Base-by-base conservation (phyloP, 2,113 vertebrate species). In the Brachypteracias leptosomus region DNA sequence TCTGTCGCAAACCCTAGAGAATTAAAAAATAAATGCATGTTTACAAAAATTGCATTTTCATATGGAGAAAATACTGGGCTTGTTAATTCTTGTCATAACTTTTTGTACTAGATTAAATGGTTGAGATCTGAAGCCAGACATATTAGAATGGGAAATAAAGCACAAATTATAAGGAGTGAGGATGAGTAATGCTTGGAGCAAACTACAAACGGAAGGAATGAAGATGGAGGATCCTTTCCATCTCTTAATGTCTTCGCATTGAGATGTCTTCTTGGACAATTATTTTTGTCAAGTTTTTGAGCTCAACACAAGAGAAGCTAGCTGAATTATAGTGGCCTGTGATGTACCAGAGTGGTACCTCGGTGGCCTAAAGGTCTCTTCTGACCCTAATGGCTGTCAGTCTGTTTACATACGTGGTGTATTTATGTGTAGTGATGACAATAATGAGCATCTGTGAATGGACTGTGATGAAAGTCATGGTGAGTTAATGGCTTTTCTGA, bases 71-170 rank as follows among this genome's bases (percentile, higher is more conserved):
- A 86, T 28, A 16, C 25, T 71, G 47, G 35, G 26, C 42, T 91
- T 0, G 0, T n/a, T n/a, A n/a, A n/a, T n/a, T n/a, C n/a, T n/a
- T n/a, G n/a, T n/a, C n/a, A n/a, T n/a, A n/a, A n/a, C n/a, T n/a
- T n/a, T n/a, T n/a, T n/a, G n/a, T n/a, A n/a, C n/a, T n/a, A n/a
- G n/a, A n/a, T n/a, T n/a, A n/a, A n/a, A n/a, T 70, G 66, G 26
- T 65, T 90, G 83, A 10, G 6, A 52, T 95, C 36, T 81, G 65
- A 84, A 93, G 88, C 68, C 76, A 90, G 52, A 86, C 81, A 67
- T 80, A 94, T 80, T 88, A 90, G 65, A 75, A 77, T 86, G 90
- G 85, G 91, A 96, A 97, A 71, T 85, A 94, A 82, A 76, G 49
- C 81, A 91, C 35, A 76, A 35, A 89, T 94, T 91, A 33, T 65